Evolutionary conservation across 2,113 vertebrate species (phyloP), one percentile per base, ranked within the genome.

Genomic region (Narcine bancroftii): DNA sequence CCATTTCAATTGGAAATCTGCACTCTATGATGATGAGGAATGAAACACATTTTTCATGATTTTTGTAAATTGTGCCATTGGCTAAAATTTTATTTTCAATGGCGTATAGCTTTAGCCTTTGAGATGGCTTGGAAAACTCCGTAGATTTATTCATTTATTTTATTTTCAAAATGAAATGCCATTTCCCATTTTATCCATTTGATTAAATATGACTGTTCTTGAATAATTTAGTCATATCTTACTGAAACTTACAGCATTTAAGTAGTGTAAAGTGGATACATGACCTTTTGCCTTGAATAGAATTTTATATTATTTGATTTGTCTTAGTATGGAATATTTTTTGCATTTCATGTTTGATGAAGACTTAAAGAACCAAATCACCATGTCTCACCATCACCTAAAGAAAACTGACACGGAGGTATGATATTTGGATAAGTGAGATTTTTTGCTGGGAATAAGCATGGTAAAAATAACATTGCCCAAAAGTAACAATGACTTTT

Each of bases 301-400:
- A 56, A 33, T 29, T 76, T 76, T 53, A 60, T n/a, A 29, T 39
- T 56, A 29, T 4, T 33, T n/a, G 56, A 15, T 60, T 85, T 56
- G 50, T 33, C 47, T 50, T 56, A 83, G 50, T 5, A 83, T 33
- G 53, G 50, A 15, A 15, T 26, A 33, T 93, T 93, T 93, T 95
- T 75, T 24, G 10, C 15, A 39, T 56, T 83, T 93, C 75, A 1
- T 33, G 91, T 45, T 92, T 93, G 1, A 93, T 89, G 92, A 94
- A 99, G 99, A 98, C 92, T 95, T 98, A 93, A 97, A 97, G 93
- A 96, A 92, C 92, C 94, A 96, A 69, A 93, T 95, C 93, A 96
- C 96, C 94, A 96, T 94, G 66, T 94, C 95, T 93, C 95, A 94
- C 93, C 93, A 94, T 1, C 93, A 95, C 94, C 92, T 92, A 92